Percentiles rank a stretch among this genome's conserved stretches.
Evolutionary conservation across 1,140 invertebrate genomes (phyloP).

Genomic region (Drosophila baimaii): DNA sequence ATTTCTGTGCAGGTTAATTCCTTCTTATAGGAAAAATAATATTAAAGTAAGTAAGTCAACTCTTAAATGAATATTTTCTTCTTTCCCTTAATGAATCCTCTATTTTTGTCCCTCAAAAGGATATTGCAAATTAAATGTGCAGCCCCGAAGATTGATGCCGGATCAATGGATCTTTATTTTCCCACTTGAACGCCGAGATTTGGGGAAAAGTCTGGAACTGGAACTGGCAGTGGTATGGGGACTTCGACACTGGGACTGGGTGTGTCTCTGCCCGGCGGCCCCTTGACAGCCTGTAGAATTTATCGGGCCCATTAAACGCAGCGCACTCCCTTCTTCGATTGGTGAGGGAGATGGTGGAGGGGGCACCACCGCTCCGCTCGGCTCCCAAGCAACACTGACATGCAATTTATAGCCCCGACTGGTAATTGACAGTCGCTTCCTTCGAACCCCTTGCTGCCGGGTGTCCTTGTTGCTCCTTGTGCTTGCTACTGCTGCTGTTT

Average conservation of each 20-base stretch:
- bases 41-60: no score
- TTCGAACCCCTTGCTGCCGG: background rate
- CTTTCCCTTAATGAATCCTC: no score
- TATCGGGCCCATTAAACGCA: constrained; percentile 78
- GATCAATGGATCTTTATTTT: constrained; percentile 16
- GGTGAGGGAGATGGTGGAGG: background rate
- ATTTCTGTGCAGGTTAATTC: no score
- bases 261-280: no score
- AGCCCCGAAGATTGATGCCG: constrained; percentile 2
- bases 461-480: constrained; percentile 14
- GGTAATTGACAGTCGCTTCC: constrained; percentile 71
- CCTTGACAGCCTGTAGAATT: constrained; percentile 65
- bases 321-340: constrained; percentile 37
- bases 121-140: constrained; percentile 1
- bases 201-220: background rate
- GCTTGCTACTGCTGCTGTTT: constrained; percentile 59
- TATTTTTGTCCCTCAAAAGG: no score
- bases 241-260: background rate
- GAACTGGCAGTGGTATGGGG: background rate
- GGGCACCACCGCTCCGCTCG: no score
- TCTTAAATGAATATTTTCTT: no score
- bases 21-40: no score
- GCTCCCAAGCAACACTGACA: constrained; percentile 54
- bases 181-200: constrained; percentile 1
- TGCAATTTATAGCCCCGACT: constrained; percentile 73